Conservation (phyloP, 2,888 invertebrate species). For the Prenolepis imparis region DNA sequence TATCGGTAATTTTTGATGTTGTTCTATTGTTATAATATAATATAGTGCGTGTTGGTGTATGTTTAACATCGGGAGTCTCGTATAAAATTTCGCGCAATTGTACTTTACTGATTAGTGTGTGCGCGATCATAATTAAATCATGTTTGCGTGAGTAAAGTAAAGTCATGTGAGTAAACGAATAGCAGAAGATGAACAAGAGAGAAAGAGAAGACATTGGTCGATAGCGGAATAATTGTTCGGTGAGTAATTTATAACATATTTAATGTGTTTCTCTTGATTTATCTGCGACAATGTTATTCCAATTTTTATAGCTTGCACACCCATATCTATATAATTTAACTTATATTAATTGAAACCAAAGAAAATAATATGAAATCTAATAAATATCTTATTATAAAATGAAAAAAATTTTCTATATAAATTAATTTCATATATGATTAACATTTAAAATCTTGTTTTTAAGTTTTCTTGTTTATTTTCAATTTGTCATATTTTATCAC, state of each 20-base stretch:
- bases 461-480: too few relatives aligned
- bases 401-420: neutral
- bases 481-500: too few relatives aligned
- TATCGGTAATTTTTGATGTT: neutral
- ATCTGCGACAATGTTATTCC: neutral
- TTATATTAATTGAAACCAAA: neutral
- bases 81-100: neutral
- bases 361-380: neutral
- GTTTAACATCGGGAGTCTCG: neutral
- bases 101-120: neutral
- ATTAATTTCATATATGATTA: too few relatives aligned
- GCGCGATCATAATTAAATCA: neutral
- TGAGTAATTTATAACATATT: slow-evolving; percentile 6
- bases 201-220: neutral
- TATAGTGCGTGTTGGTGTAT: neutral
- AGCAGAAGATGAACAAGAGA: neutral
- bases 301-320: neutral
- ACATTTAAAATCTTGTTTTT: too few relatives aligned
- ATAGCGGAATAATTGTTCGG: neutral
- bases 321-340: neutral
- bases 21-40: neutral
- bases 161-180: neutral
- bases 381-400: neutral
- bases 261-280: neutral
- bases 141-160: neutral